Percentiles rank a stretch among this genome's conserved stretches.
These are phyloP conservation scores for Erithacus rubecula DNA, from an alignment of 2,797 vertebrate species.

Conservation along the genomic window DNA sequence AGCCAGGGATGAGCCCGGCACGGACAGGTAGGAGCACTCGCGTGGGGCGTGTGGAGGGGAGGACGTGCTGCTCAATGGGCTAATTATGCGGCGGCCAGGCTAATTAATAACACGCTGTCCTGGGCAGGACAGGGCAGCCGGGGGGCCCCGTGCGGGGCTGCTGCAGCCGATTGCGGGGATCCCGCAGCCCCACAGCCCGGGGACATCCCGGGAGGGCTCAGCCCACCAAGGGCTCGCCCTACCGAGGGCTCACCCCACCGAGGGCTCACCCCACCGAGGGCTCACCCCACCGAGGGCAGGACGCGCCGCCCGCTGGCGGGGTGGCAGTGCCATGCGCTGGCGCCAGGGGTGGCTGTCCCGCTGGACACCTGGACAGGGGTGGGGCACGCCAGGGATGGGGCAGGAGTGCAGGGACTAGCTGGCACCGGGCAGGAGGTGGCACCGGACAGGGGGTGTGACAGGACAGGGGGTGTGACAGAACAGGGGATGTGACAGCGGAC, in stretches of 20 bases:
- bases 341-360: rapidly evolving
- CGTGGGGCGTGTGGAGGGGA: rapidly evolving
- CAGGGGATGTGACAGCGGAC: too few relatives aligned
- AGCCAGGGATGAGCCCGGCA: neutral
- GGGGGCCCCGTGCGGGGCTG: neutral
- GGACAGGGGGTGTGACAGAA: neutral
- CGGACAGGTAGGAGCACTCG: neutral
- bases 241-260: rapidly evolving
- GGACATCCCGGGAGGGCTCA: neutral
- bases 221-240: neutral
- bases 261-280: too few relatives aligned
- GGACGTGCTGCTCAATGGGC: neutral
- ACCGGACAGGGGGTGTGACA: neutral
- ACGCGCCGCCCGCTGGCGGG: rapidly evolving
- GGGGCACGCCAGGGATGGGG: too few relatives aligned
- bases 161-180: neutral
- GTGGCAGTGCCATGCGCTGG: neutral
- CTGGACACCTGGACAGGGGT: neutral
- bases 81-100: neutral
- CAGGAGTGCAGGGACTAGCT: neutral
- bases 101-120: neutral
- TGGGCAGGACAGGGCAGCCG: neutral
- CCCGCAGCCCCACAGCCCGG: neutral
- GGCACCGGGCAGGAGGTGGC: neutral
- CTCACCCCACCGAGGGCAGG: rapidly evolving